Evolutionary conservation across 2,113 vertebrate genomes (phyloP).

Genomic region (Tamias sibiricus): DNA sequence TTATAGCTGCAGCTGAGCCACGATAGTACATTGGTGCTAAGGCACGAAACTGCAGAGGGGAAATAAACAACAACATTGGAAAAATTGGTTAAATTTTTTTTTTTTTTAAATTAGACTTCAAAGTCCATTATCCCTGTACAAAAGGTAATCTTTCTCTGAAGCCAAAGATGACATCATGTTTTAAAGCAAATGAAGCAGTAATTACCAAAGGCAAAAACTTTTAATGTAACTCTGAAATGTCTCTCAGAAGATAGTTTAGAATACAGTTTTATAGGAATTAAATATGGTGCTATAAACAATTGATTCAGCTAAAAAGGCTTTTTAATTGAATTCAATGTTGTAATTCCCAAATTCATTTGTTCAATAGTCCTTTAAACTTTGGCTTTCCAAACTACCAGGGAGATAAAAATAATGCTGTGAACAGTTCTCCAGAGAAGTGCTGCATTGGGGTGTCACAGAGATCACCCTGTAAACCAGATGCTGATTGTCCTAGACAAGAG

Average conservation of each 20-base stretch:
- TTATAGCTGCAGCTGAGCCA: constrained; percentile 97
- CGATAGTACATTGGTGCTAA: constrained; percentile 99
- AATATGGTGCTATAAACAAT: constrained; percentile 56
- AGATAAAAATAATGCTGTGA: constrained; percentile 45
- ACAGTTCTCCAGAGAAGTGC: neutral
- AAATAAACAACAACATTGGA: constrained; percentile 52
- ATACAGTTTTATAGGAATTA: constrained; percentile 66
- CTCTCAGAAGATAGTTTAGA: constrained; percentile 41
- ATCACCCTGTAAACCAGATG: constrained; percentile 37
- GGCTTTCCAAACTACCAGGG: constrained; percentile 53
- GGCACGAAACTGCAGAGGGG: constrained; percentile 92
- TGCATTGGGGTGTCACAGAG: neutral
- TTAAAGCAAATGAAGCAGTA: constrained; percentile 50
- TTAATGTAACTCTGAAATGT: neutral
- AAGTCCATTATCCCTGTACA: constrained; percentile 28
- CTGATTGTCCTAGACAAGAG: constrained; percentile 59
- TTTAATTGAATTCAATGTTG: constrained; percentile 68
- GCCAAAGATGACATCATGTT: constrained; percentile 38
- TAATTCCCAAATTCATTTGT: constrained; percentile 69
- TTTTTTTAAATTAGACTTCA: neutral
- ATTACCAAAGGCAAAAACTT: constrained; percentile 60
- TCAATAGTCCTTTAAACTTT: constrained; percentile 67
- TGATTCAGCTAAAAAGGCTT: constrained; percentile 70
- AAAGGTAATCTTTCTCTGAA: constrained; percentile 63
- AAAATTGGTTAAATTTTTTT: neutral